These are phyloP conservation scores for Nasonia giraulti DNA, from an alignment of 1,140 invertebrate genomes.

Conservation along the genomic window DNA sequence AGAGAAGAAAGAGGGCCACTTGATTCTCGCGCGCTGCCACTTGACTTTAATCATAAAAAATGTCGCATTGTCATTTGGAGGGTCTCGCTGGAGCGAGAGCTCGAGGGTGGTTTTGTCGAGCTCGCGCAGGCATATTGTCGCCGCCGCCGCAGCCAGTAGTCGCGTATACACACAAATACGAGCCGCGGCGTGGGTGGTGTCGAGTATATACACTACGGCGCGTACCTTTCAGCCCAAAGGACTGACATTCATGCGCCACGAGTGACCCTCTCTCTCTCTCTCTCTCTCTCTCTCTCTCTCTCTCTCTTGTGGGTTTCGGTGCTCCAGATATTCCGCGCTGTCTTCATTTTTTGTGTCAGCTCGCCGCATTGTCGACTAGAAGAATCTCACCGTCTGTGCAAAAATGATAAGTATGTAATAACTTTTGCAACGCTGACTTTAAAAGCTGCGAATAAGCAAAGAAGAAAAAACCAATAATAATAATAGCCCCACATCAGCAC, in stretches of 20 bases:
- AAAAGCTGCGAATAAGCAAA: no score
- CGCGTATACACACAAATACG: not conserved
- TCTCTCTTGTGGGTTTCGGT: not conserved
- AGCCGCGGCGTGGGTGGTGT: not conserved
- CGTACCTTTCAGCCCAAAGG: constrained; percentile 29
- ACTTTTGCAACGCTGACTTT: no score
- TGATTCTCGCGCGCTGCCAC: constrained; percentile 59
- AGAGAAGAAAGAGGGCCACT: constrained; percentile 51
- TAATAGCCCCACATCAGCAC: not conserved
- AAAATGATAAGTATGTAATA: no score
- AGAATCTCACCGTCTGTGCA: no score
- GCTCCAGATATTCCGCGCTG: not conserved
- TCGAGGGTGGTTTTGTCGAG: constrained; percentile 61
- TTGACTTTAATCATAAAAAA: constrained; percentile 71
- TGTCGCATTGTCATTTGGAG: constrained; percentile 67
- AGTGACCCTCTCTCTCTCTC: constrained; percentile 1
- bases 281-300: no score
- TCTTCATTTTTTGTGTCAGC: constrained; percentile 20
- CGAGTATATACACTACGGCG: not conserved
- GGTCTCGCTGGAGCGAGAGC: constrained; percentile 52
- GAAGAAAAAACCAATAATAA: not conserved
- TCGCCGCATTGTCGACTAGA: no score
- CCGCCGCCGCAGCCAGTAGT: constrained; percentile 47
- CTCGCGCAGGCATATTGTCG: constrained; percentile 51
- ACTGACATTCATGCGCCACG: not conserved